Base-by-base conservation (phyloP, 2,113 vertebrate species). In the Miniopterus natalensis region DNA sequence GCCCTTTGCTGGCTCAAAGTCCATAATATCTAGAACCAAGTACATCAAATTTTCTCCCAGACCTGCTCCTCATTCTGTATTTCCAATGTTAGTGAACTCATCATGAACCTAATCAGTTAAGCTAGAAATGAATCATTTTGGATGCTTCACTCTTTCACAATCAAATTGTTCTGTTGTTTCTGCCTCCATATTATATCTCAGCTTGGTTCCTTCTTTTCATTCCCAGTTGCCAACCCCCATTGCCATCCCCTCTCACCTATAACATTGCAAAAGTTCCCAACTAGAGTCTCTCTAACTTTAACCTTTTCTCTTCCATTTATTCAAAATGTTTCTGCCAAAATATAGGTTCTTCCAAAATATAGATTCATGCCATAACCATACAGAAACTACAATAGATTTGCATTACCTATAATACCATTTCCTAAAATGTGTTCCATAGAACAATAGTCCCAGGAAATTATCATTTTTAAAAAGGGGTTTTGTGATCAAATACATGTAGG, bases 321-420 rank as follows among this genome's bases (percentile, higher is more conserved):
- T 74, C 66, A 66, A 57, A 40, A 55, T 59, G 49, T 92, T 91
- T 92, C 42, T 92, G 25, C 20, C n/a, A 42, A 73, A 73, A 47
- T 73, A 71, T 71, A 45, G 70, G 18, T 45, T 45, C 66, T 87
- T 92, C n/a, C 57, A 78, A 92, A 94, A 21, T 66, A 53, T 20
- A 47, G 77, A 75, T 42, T 65, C 49, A 75, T 88, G 59, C 8
- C 31, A 21, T 29, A 68, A 42, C n/a, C 27, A 59, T 74, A 27
- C 27, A 87, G 84, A 68, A 87, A 87, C 57, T 47, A 55, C 49
- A 81, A 5, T 57, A 25, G 10, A 83, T 74, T 68, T 83, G 36
- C 27, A 21, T 92, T 31, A 81, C 10, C 49, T 75, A 25, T 83
- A 75, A 88, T 11, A 75, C 13, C 25, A 42, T 81, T 66, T 88